Evolutionary conservation across 1,140 invertebrate genomes (phyloP), one percentile per base, ranked within the genome.

Genomic region (Drosophila arizonae): DNA sequence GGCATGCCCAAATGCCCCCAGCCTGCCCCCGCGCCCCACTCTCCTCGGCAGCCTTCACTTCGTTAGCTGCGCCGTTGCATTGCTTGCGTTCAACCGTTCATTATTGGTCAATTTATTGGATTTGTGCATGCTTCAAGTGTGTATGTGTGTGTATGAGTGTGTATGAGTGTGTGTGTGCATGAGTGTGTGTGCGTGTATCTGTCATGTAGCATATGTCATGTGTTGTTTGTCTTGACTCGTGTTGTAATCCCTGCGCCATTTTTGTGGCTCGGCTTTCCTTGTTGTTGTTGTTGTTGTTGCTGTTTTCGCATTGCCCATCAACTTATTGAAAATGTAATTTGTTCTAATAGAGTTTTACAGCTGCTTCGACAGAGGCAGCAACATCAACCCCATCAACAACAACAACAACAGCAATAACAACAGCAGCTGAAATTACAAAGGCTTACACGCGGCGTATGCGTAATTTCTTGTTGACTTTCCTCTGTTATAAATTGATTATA

Each of bases 71-170:
- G 28, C 28, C n/a, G 67, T 50, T 43, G 52, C 65, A 52, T 46
- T 57, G 70, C 67, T 69, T 81, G 81, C 73, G 72, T 85, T 82
- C 66, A 80, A 90, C 74, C 86, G 79, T 90, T 90, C 81, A 90
- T 90, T 90, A 86, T 90, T 90, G 87, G 87, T 90, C 87, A 90
- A 90, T 90, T 90, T 90, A 90, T 90, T 90, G 87, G 87, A 90
- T 86, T 90, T 86, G 86, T 86, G 77, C 79, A 86, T 80, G 77
- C 72, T 66, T 51, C 76, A 74, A 57, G 48, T 15, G 39, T 55
- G 5, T 60, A 46, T 17, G 6, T 57, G 39, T 50, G 43, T 57
- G 50, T 64, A 50, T 39, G 13, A 17, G 17, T 17, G 50, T 71
- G 46, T 64, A 50, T 39, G 13, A 17, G 17, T 17, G 50, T 71